Evolutionary conservation across 2,113 vertebrate species (phyloP).

Genomic region (Leucoraja erinaceus): DNA sequence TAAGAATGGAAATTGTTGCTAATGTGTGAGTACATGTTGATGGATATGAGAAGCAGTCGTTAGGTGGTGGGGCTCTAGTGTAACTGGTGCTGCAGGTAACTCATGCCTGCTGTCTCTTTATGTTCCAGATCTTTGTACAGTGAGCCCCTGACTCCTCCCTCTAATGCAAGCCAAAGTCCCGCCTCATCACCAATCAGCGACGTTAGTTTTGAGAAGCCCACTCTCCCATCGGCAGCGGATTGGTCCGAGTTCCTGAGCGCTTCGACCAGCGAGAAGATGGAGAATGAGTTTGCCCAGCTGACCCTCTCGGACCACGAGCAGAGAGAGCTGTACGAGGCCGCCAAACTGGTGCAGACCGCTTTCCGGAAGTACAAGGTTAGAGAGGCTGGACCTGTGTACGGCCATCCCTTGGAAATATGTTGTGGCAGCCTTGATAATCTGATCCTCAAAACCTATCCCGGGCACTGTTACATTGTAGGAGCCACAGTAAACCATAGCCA

Average conservation of each 20-base stretch:
- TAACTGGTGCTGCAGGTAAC: background rate
- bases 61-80: background rate
- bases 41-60: background rate
- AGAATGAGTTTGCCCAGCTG: constrained; percentile 92
- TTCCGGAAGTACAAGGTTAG: constrained; percentile 97
- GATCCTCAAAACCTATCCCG: no score
- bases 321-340: constrained; percentile 93
- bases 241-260: constrained; percentile 95
- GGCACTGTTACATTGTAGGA: no score
- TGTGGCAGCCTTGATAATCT: no score
- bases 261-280: constrained; percentile 88
- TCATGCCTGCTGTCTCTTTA: background rate
- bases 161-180: constrained; percentile 86
- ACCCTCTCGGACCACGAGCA: constrained; percentile 94
- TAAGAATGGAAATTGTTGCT: background rate
- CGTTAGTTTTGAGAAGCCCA: constrained; percentile 74
- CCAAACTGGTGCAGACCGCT: constrained; percentile 92
- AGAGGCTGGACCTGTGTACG: background rate
- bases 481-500: no score
- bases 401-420: no score
- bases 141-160: constrained; percentile 81
- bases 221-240: constrained; percentile 82
- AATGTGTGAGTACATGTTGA: no score
- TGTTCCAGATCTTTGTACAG: constrained; percentile 74
- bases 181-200: constrained; percentile 74